Base-by-base conservation (phyloP, 2,113 vertebrate species). In the Pholis gunnellus region DNA sequence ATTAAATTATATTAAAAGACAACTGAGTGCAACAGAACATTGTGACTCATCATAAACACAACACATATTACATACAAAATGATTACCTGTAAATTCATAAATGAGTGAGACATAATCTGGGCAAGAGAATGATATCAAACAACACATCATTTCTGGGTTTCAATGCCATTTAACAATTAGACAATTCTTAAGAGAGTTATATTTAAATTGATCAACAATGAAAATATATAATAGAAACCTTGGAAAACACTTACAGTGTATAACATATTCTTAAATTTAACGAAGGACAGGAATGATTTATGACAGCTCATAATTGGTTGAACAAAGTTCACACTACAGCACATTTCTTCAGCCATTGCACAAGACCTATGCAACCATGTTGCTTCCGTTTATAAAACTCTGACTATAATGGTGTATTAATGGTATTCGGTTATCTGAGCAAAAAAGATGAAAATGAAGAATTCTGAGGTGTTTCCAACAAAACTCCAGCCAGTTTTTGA, bases 31-130 rank as follows among this genome's bases (percentile, higher is more conserved):
- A 72, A 56, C 27, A 36, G 3, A 22, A 65, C 54, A 42, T 29
- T 20, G 1, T 54, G 11, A 79, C n/a, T 70, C 61, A 48, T 57
- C 1, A 10, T 22, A 67, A 67, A 48, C 50, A 10, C 25, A 1
- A 42, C 65, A 70, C 15, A 67, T 56, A 54, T 75, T 5, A 52
- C 4, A 57, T 40, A 25, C 11, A 60, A 63, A 70, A 44, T 9
- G 13, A 86, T 44, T 5, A 17, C 17, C 4, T 59, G 36, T 40
- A 81, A 83, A 87, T 65, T 82, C 76, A 83, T 46, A 46, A 29
- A 80, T 0, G 9, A 80, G 56, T 1, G 9, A 73, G 2, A 34
- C 2, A 42, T 54, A 1, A 18, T 60, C 17, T 0, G 10, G 11
- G 14, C 7, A 38, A 48, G 38, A 48, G 25, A 74, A 66, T 25